Percentiles rank a stretch among this genome's conserved stretches.
These are phyloP conservation scores for Halichoeres trimaculatus DNA, from an alignment of 2,113 vertebrate species.

Conservation along the genomic window DNA sequence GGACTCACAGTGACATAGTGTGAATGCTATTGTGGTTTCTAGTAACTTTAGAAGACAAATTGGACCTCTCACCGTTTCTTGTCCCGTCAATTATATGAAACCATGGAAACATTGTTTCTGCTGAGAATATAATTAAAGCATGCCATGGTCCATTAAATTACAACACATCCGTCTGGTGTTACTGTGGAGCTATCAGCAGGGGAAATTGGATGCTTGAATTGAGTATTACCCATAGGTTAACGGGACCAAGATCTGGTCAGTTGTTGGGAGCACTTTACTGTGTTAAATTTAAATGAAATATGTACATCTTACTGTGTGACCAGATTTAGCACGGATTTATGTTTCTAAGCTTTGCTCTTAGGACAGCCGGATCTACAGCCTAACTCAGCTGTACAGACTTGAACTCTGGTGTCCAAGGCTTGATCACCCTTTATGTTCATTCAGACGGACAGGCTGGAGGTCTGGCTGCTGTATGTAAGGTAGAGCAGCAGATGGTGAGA, in stretches of 20 bases:
- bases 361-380: neutral
- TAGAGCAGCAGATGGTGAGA: constrained; percentile 23
- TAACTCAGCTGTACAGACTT: neutral
- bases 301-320: too few species aligned
- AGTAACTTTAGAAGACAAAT: neutral
- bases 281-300: too few species aligned
- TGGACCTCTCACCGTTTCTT: neutral
- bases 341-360: neutral
- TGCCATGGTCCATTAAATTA: neutral
- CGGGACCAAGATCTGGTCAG: too few species aligned
- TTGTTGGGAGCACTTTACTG: too few species aligned
- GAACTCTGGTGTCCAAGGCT: neutral
- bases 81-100: neutral
- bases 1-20: neutral
- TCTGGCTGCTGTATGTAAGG: neutral
- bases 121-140: neutral
- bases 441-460: neutral
- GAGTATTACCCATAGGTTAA: neutral
- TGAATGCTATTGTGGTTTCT: neutral
- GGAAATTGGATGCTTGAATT: neutral
- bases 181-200: neutral
- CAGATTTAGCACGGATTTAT: too few species aligned
- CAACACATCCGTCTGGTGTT: neutral
- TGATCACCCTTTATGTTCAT: neutral
- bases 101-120: neutral